Percentiles rank a stretch among this genome's conserved stretches.
phyloP scores from a whole-genome alignment of 2,888 invertebrate species.

The Osmoderma eremita region DNA sequence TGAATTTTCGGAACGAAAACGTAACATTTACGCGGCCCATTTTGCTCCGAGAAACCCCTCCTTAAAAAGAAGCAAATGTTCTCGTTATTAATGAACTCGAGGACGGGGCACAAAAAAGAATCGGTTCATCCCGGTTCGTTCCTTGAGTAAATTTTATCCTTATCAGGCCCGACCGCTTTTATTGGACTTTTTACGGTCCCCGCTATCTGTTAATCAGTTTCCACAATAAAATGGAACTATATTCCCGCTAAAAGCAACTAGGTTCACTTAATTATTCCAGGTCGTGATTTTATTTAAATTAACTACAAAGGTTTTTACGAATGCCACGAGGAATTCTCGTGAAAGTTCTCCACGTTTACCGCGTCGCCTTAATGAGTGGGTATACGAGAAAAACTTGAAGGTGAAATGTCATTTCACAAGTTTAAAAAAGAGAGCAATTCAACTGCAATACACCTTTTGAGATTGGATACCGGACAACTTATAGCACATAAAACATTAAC shows the following conservation, averaged over 20 bases:
- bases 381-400: too few relatives aligned
- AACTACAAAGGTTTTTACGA: slow-evolving; percentile 36
- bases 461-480: too few relatives aligned
- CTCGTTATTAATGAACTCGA: slow-evolving; percentile 30
- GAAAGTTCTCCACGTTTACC: not conserved
- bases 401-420: too few relatives aligned
- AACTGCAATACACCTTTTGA: too few relatives aligned
- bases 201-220: slow-evolving; percentile 47
- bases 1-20: not conserved
- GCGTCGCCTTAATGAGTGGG: too few relatives aligned
- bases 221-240: slow-evolving; percentile 47
- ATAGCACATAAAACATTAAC: too few relatives aligned
- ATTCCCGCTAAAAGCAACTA: slow-evolving; percentile 39
- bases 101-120: slow-evolving; percentile 18
- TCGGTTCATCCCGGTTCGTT: slow-evolving; percentile 22
- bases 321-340: slow-evolving; percentile 1
- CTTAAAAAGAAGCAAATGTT: slow-evolving; percentile 22
- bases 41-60: slow-evolving; percentile 16
- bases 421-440: too few relatives aligned
- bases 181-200: slow-evolving; percentile 45
- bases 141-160: slow-evolving; percentile 35
- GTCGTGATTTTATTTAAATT: slow-evolving; percentile 45
- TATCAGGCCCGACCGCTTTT: slow-evolving; percentile 41
- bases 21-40: slow-evolving; percentile 19
- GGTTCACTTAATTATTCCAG: slow-evolving; percentile 46